phyloP scores from a whole-genome alignment of 2,888 invertebrate genomes.

The Peribatodes rhomboidaria region DNA sequence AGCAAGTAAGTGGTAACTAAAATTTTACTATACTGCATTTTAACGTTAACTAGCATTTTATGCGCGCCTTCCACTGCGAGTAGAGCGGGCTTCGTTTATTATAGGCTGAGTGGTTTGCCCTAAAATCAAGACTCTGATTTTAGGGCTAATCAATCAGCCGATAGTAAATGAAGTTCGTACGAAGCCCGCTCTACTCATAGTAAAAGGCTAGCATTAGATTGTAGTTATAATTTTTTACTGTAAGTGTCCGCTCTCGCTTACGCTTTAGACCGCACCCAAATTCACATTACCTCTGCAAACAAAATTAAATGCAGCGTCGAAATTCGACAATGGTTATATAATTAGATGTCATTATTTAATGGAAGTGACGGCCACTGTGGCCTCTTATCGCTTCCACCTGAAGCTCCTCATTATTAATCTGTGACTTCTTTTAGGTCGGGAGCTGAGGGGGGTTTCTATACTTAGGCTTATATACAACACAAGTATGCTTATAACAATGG shows the following conservation, averaged over 20 bases:
- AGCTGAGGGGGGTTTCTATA: slow-evolving; percentile 10
- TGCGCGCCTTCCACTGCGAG: no score
- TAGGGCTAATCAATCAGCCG: no score
- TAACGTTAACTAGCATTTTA: no score
- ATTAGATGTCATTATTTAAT: slow-evolving; percentile 81
- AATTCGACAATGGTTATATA: slow-evolving; percentile 77
- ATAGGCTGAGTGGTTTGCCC: no score
- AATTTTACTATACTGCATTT: no score
- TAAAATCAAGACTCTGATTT: no score
- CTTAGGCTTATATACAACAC: no score
- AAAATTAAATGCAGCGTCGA: slow-evolving; percentile 79
- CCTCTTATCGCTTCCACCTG: slow-evolving; percentile 66
- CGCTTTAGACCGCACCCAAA: slow-evolving; percentile 45
- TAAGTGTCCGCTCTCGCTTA: slow-evolving; percentile 27
- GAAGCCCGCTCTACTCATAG: no score
- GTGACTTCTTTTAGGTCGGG: slow-evolving; percentile 39
- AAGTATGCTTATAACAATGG: neutral
- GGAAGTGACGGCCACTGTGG: slow-evolving; percentile 57
- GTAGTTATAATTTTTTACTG: neutral
- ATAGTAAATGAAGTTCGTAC: no score
- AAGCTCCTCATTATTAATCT: slow-evolving; percentile 38
- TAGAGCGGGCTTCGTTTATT: no score
- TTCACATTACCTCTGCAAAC: slow-evolving; percentile 65
- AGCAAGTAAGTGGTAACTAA: no score
- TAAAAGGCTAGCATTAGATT: no score